Conservation (phyloP, 2,888 invertebrate genomes). For the Stramonita haemastoma region DNA sequence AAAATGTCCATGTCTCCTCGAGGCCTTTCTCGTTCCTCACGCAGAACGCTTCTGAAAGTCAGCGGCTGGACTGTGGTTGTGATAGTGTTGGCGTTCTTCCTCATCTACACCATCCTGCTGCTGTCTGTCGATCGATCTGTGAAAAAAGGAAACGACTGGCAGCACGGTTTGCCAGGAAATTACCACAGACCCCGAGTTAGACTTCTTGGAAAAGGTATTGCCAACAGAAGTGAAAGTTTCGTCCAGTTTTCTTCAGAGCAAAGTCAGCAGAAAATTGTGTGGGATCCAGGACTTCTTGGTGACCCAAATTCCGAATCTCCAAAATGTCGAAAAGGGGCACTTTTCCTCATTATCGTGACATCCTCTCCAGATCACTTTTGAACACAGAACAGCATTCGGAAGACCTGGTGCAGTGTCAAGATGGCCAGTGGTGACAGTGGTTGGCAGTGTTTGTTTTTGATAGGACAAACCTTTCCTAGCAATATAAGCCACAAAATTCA, state of each 20-base stretch:
- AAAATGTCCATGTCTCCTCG: constrained; percentile 59
- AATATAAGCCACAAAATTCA: constrained; percentile 45
- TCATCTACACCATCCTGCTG: constrained; percentile 63
- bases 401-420: constrained; percentile 64
- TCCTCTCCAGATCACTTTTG: constrained; percentile 63
- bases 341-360: constrained; percentile 60
- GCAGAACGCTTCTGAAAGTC: constrained; percentile 61
- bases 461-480: constrained; percentile 56
- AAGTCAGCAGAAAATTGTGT: constrained; percentile 53
- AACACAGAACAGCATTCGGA: constrained; percentile 61
- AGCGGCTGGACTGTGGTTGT: constrained; percentile 65
- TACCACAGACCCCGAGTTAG: not conserved
- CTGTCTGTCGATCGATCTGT: constrained; percentile 55
- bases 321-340: constrained; percentile 41
- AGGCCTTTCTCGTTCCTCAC: constrained; percentile 50
- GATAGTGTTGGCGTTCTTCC: constrained; percentile 60
- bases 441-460: constrained; percentile 71
- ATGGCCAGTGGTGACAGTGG: constrained; percentile 51
- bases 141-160: not conserved
- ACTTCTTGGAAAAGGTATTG: constrained; percentile 26
- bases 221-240: constrained; percentile 20
- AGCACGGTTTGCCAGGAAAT: not conserved
- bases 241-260: constrained; percentile 26
- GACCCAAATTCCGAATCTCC: constrained; percentile 42
- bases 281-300: constrained; percentile 58